phyloP scores from a whole-genome alignment of 2,888 invertebrate genomes.

The Pemphredon lugubris region DNA sequence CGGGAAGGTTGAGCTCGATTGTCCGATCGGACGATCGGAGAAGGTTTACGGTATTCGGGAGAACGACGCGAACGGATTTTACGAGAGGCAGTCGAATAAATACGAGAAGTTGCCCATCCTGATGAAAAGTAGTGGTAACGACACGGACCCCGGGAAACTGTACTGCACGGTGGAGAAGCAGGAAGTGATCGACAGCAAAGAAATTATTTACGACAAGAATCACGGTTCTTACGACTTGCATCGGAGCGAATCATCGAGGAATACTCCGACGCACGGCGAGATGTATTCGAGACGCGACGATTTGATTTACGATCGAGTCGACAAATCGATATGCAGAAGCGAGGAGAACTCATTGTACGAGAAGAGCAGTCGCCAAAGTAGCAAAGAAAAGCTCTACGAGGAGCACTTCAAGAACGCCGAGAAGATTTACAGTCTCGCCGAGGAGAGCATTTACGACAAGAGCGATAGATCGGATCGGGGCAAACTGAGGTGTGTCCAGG shows the following conservation, averaged over 20 bases:
- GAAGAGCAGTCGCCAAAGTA: conserved; percentile 28
- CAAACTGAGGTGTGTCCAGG: conserved; percentile 34
- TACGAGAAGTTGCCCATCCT: conserved; percentile 67
- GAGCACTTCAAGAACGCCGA: conserved; percentile 75
- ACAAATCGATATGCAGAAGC: conserved; percentile 38
- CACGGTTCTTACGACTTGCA: conserved; percentile 56
- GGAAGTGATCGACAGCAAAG: conserved; percentile 21
- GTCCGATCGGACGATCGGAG: background rate
- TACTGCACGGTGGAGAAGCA: conserved; percentile 29
- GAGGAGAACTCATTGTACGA: conserved; percentile 45
- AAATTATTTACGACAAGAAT: conserved; percentile 58
- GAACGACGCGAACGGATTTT: conserved; percentile 21
- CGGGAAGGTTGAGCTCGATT: conserved; percentile 25
- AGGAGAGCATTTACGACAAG: conserved; percentile 60
- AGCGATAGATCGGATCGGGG: conserved; percentile 19
- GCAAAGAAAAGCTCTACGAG: conserved; percentile 61
- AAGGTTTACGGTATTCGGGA: conserved; percentile 38
- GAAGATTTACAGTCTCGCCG: conserved; percentile 72
- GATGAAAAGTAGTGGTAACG: conserved; percentile 2
- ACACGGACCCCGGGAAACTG: background rate
- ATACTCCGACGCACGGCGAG: background rate
- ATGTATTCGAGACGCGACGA: conserved; percentile 16
- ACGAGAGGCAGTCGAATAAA: conserved; percentile 58
- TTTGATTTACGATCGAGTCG: conserved; percentile 53
- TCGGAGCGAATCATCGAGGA: background rate